Evolutionary conservation across 2,888 invertebrate species (phyloP), one percentile per base, ranked within the genome.

Genomic region (Latrodectus elegans): DNA sequence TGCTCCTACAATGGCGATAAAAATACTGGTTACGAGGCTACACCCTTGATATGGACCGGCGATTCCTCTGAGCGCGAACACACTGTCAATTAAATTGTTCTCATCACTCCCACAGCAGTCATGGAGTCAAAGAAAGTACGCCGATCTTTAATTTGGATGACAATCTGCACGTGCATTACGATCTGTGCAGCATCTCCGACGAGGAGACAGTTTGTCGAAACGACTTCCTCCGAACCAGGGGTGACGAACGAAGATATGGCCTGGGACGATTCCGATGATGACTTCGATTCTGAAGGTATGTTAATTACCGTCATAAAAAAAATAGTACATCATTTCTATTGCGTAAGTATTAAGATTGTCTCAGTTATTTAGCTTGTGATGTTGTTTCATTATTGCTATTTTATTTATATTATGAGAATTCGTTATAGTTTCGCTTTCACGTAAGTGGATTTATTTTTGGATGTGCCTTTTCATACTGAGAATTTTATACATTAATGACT

Each of bases 231-330:
- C 4, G 75, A 75, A 38, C 67, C 73, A 8, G 51, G 55, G 15
- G 75, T 72, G 15, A 81, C 80, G 12, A 64, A 77, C 49, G 86
- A 77, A 8, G 70, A 60, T n/a, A 53, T 70, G 49, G 55, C 53
- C 15, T 80, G 80, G 80, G 85, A 86, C 55, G 80, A 86, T 51
- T 51, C 52, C 49, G 86, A 81, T 51, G 86, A 81, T 55, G 86
- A 81, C 14, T 87, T 87, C 68, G 86, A 81, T 77, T 67, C 81
- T 60, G 86, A 81, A 22, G 81, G 86, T 87, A 67, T 67, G 81
- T 87, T 55, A 14, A 22, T 60, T 60, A 12, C 60, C 12, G 4
- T 38, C 38, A 38, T 38, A 38, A 38, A 38, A 38, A 38, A 38
- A 38, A 38, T 38, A 38, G 4, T 6, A 38, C 6, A 38, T 3